Evolutionary conservation across 2,113 vertebrate genomes (phyloP), one percentile per base, ranked within the genome.

Genomic region (Peromyscus leucopus): DNA sequence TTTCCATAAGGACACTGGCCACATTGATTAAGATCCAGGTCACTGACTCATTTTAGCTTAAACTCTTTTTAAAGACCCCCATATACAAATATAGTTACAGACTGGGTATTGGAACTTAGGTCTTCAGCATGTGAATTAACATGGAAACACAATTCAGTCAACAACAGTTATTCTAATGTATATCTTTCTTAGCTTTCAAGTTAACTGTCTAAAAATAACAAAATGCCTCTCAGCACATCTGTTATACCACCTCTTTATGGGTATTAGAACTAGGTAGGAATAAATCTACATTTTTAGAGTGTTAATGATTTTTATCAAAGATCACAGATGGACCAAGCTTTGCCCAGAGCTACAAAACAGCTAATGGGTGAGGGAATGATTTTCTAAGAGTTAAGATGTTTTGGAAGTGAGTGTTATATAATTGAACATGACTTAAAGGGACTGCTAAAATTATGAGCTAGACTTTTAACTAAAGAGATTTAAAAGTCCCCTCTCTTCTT

Each of bases 261-360:
- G 17, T 21, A 69, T 67, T 86, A 86, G 42, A 86, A 36, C 26
- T 84, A 85, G 84, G 21, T 84, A 90, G 75, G 94, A 93, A 90
- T 72, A 91, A 79, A 74, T 90, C 26, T 92, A 84, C 31, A 69
- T 93, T 93, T 84, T 93, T 78, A 88, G 33, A 90, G 39, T 79
- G 84, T 59, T 9, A 65, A 28, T 94, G 85, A 63, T 93, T 90
- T 78, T 92, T 85, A 82, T 93, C 65, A 92, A 89, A 90, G 55
- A 39, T 74, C 57, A 61, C 17, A 74, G 33, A 83, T 92, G 39
- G 61, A 48, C 31, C 55, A 84, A 63, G 26, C n/a, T 94, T 69
- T 88, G 10, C 48, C 93, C 10, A 95, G 93, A 89, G 59, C 7
- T 69, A 48, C 39, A 89, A 86, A 87, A n/a, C 48, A 91, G 22